Conservation (phyloP, 2,113 vertebrate species). For the Tachysurus fulvidraco region DNA sequence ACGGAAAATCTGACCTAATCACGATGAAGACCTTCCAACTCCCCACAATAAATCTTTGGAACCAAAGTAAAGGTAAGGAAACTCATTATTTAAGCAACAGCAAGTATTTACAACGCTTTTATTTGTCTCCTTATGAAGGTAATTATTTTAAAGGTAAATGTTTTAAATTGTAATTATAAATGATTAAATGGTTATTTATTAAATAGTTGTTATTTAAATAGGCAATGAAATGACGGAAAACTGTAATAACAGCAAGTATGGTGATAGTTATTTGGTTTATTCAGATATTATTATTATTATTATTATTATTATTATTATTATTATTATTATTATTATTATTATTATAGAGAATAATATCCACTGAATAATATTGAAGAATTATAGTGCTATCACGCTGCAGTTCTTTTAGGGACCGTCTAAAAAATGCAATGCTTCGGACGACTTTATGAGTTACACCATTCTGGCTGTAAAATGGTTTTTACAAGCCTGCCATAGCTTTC, state of each 20-base stretch:
- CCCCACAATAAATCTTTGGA: neutral
- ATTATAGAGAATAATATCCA: neutral
- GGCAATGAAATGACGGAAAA: neutral
- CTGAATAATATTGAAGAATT: too few species aligned
- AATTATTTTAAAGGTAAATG: too few species aligned
- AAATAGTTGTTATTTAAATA: neutral
- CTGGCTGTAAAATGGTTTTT: too few species aligned
- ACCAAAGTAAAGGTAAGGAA: constrained; percentile 32
- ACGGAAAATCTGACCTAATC: neutral
- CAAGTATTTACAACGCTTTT: neutral
- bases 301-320: neutral
- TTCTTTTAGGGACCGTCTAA: neutral
- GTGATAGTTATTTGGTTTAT: neutral
- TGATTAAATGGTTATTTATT: neutral
- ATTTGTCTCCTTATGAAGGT: neutral
- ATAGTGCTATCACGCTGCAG: too few species aligned
- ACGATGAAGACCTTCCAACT: neutral
- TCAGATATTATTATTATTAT: neutral
- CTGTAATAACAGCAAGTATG: neutral
- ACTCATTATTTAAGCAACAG: neutral
- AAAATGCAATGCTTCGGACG: neutral
- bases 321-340: neutral
- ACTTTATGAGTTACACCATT: too few species aligned
- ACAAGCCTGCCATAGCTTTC: too few species aligned
- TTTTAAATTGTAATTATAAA: too few species aligned